These are phyloP conservation scores for Zhuqinia jingwanae DNA, from an alignment of 2,888 invertebrate genomes.

Conservation along the genomic window DNA sequence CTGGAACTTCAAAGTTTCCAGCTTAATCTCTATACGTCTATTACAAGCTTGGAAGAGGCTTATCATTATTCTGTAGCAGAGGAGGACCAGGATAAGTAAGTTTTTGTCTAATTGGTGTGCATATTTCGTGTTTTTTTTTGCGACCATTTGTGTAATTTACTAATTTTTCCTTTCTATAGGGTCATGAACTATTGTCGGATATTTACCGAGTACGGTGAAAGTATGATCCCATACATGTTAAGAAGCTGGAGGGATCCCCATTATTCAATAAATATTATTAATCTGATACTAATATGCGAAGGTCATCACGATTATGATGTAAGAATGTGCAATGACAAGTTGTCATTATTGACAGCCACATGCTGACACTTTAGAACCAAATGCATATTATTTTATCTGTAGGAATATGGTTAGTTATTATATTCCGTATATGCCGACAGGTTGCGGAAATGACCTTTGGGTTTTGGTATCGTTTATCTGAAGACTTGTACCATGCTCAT, in stretches of 20 bases:
- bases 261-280: constrained; percentile 91
- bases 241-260: constrained; percentile 85
- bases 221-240: constrained; percentile 92
- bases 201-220: constrained; percentile 96
- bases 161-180: too few relatives aligned
- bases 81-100: constrained; percentile 94
- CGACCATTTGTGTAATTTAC: constrained; percentile 71
- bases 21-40: constrained; percentile 89
- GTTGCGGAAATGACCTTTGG: constrained; percentile 92
- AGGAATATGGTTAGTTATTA: not conserved
- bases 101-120: constrained; percentile 20
- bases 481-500: constrained; percentile 94
- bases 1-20: constrained; percentile 87
- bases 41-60: constrained; percentile 89
- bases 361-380: too few relatives aligned
- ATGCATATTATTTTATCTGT: too few relatives aligned
- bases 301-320: constrained; percentile 99
- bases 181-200: constrained; percentile 96
- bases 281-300: constrained; percentile 94
- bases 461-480: constrained; percentile 96
- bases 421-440: constrained; percentile 81
- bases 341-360: too few relatives aligned
- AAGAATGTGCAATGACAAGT: constrained; percentile 80
- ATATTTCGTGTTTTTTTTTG: not conserved
- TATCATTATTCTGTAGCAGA: constrained; percentile 95